Conservation (phyloP, 2,113 vertebrate genomes). For the Hypocryptadius cinnamomeus region DNA sequence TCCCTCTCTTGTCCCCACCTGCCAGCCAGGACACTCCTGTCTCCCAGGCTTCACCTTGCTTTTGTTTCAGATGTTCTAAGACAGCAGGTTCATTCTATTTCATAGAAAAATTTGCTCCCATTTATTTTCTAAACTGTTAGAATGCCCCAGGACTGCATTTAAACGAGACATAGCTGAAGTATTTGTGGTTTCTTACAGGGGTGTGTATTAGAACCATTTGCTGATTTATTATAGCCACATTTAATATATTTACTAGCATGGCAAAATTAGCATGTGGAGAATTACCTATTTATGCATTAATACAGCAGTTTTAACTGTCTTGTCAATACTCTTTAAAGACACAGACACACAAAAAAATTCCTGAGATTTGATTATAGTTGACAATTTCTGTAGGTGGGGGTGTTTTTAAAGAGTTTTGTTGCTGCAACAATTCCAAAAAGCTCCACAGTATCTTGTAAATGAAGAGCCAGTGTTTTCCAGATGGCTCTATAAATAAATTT, state of each 20-base stretch:
- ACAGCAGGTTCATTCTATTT: not conserved
- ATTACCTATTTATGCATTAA: not conserved
- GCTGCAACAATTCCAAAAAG: not conserved
- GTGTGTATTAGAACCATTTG: not conserved
- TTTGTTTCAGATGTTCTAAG: not conserved
- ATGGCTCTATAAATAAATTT: conserved; percentile 1
- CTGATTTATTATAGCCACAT: not conserved
- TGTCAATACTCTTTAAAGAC: not conserved
- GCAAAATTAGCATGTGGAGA: not conserved
- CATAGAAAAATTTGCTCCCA: not conserved
- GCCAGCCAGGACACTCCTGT: not conserved
- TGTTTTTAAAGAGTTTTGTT: not conserved
- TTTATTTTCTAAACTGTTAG: not conserved
- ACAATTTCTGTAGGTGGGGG: not conserved
- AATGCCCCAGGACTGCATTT: not conserved
- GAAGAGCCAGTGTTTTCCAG: not conserved
- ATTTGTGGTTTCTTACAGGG: not conserved
- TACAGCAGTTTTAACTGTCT: not conserved
- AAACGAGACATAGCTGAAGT: not conserved
- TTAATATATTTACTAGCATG: not conserved
- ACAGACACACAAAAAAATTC: not conserved
- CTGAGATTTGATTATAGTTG: not conserved
- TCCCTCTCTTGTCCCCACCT: not conserved
- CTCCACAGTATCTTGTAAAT: not conserved
- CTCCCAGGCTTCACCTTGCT: not conserved